Evolutionary conservation across 2,888 invertebrate species (phyloP).

Genomic region (Scaptomyza caliginosa): DNA sequence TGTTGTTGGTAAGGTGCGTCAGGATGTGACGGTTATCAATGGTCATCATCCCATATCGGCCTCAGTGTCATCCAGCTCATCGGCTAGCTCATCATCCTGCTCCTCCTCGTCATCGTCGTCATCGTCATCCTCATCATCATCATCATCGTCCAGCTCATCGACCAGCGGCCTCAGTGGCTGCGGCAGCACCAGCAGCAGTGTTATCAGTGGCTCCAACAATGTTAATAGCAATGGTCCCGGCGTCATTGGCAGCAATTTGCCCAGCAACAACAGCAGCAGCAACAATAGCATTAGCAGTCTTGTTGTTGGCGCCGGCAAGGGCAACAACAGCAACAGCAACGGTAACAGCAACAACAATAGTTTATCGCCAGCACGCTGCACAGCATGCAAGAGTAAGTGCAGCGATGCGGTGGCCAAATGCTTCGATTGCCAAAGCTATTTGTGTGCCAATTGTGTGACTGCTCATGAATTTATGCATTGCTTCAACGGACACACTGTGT

Average conservation of each 20-base stretch:
- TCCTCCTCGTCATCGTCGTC: conserved; percentile 78
- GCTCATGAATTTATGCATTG: conserved; percentile 99
- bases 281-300: conserved; percentile 58
- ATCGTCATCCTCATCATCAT: conserved; percentile 77
- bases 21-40: conserved; percentile 77
- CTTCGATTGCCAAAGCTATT: conserved; percentile 97
- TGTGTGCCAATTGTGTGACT: conserved; percentile 99
- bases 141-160: conserved; percentile 74
- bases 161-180: conserved; percentile 86
- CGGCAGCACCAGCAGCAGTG: conserved; percentile 85
- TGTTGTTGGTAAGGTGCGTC: conserved; percentile 62
- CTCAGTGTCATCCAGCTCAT: conserved; percentile 81
- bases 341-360: conserved; percentile 45
- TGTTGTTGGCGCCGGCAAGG: conserved; percentile 68
- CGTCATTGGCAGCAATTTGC: conserved; percentile 85
- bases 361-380: conserved; percentile 87
- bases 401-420: conserved; percentile 97
- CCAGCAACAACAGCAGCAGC: conserved; percentile 26
- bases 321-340: conserved; percentile 26
- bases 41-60: conserved; percentile 83
- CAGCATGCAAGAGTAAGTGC: conserved; percentile 98
- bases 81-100: conserved; percentile 80
- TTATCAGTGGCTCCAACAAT: conserved; percentile 44
- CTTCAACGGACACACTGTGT: conserved; percentile 97
- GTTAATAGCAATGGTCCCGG: conserved; percentile 84